Base-by-base conservation (phyloP, 2,888 invertebrate species). In the Thymelicus acteon region DNA sequence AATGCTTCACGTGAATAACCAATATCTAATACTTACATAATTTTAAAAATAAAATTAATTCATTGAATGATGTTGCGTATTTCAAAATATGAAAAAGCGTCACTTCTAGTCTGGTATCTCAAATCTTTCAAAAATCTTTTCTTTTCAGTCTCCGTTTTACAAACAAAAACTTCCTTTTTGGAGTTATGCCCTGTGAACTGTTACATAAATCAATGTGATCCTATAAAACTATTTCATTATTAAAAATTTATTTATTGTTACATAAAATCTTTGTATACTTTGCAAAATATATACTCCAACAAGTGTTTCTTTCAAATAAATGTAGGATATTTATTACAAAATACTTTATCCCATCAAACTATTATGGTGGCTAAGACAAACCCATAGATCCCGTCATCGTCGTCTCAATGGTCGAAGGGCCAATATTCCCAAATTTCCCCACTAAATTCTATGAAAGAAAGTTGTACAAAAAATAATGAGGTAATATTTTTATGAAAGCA, bases 401-500 rank as follows among this genome's bases (percentile, higher is more conserved):
- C 73, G 54, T 66, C 61, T 54, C 48, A 61, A 67, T 63, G 49
- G 70, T 24, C 68, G 63, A 24, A 63, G 57, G 40, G 13, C 62
- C 19, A 75, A 76, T 13, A 54, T 72, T 60, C 75, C 72, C 75
- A 72, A 79, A 85, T 82, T 85, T 83, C 81, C 82, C 77, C 77
- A 85, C 82, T 85, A 84, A 78, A 71, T 60, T 79, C 76, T 78
- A 75, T 74, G 78, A 76, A 80, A 77, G 77, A 82, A 82, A 80
- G 84, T 82, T 84, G 85, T 83, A 83, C 82, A 83, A 86, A 83
- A 81, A 85, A 85, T 85, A 84, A 86, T 87, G 76, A 81, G 77
- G 79, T 84, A 84, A 86, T 87, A 86, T 90, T 90, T 88, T 84
- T 83, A 82, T 80, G 82, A 80, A 77, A 60, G 58, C 81, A 81